Evolutionary conservation across 2,113 vertebrate genomes (phyloP).

Genomic region (Scomber japonicus): DNA sequence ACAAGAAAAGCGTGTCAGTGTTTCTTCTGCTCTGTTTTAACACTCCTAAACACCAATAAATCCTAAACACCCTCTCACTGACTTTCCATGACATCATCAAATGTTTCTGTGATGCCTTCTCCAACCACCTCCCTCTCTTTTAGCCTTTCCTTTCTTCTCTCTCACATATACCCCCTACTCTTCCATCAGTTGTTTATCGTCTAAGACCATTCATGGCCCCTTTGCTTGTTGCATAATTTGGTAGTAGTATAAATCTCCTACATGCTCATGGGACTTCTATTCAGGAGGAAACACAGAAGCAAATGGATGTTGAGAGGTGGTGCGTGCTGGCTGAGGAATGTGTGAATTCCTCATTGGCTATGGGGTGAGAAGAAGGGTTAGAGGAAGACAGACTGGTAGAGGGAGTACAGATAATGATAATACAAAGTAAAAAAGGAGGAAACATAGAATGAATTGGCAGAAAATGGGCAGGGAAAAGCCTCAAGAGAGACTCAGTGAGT

Average conservation of each 20-base stretch:
- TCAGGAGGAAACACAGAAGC: slow-evolving; percentile 34
- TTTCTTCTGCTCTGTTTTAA: slow-evolving; percentile 27
- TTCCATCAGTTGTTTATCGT: slow-evolving; percentile 21
- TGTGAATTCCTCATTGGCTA: slow-evolving; percentile 57
- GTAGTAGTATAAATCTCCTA: slow-evolving; percentile 37
- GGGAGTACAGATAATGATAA: neutral
- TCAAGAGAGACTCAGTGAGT: neutral
- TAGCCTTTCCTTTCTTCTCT: neutral
- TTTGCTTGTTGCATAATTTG: slow-evolving; percentile 38
- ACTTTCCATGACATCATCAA: slow-evolving; percentile 71
- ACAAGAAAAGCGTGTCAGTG: slow-evolving; percentile 25
- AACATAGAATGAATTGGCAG: neutral
- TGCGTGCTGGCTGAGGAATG: slow-evolving; percentile 63
- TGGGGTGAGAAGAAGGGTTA: slow-evolving; percentile 29
- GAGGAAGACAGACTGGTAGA: neutral
- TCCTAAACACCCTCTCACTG: slow-evolving; percentile 29
- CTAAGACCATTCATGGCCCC: neutral
- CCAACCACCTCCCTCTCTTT: neutral
- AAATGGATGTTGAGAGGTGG: slow-evolving; percentile 57
- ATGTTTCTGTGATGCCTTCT: slow-evolving; percentile 38
- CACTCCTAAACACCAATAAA: slow-evolving; percentile 31
- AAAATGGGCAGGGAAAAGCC: neutral
- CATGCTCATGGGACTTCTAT: slow-evolving; percentile 17
- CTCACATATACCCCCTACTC: slow-evolving; percentile 3
- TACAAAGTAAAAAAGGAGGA: neutral